Percentiles rank a stretch among this genome's conserved stretches.
These are phyloP conservation scores for Hucho hucho DNA, from an alignment of 2,113 vertebrate genomes.

Conservation along the genomic window DNA sequence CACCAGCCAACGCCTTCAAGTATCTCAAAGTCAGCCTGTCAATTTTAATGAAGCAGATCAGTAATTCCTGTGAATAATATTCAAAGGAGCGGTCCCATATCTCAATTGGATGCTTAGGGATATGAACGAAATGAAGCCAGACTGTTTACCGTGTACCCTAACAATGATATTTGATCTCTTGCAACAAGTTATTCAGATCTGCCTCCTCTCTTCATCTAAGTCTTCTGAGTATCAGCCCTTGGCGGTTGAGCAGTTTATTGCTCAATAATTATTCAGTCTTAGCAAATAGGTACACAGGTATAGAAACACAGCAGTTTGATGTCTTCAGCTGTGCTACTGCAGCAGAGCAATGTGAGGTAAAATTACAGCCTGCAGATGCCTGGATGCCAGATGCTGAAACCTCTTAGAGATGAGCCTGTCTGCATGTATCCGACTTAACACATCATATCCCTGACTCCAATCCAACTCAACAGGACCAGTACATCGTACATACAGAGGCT, in stretches of 20 bases:
- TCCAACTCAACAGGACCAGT: neutral
- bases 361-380: neutral
- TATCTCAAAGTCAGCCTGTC: constrained; percentile 58
- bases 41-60: constrained; percentile 72
- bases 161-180: constrained; percentile 22
- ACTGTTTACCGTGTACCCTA: constrained; percentile 16
- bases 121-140: constrained; percentile 20
- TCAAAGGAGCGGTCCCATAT: constrained; percentile 37
- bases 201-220: constrained; percentile 28
- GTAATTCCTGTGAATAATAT: constrained; percentile 54
- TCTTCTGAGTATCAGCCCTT: constrained; percentile 28
- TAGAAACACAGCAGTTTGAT: neutral
- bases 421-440: neutral
- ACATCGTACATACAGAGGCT: neutral
- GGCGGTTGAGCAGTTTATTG: neutral
- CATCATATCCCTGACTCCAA: neutral
- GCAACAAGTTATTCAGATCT: constrained; percentile 1
- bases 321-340: neutral
- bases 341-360: neutral
- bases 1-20: constrained; percentile 55
- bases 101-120: neutral
- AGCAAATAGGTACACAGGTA: neutral
- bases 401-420: neutral
- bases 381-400: neutral
- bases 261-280: neutral